A percentile compares a stretch with the other conserved stretches of the same genome.
Conservation (phyloP, 2,888 invertebrate genomes). For the Ferdinandea cuprea region DNA sequence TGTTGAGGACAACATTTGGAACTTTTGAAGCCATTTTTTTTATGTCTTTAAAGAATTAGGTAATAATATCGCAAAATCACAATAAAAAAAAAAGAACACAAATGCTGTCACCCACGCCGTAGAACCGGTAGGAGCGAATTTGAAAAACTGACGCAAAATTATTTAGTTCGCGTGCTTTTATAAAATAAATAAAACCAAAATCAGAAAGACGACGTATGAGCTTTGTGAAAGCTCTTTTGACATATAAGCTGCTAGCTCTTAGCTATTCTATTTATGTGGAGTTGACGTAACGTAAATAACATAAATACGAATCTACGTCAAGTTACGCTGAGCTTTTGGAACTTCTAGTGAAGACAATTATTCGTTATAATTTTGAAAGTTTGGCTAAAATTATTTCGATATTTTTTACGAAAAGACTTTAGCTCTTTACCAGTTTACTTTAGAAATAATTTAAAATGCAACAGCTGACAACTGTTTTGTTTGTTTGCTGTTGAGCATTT, state of each 20-base stretch:
- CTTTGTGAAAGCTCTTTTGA: constrained; percentile 17
- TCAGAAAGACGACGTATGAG: constrained; percentile 1
- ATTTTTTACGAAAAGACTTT: no score
- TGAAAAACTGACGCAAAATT: constrained; percentile 46
- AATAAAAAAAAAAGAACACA: background rate
- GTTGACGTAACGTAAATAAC: background rate
- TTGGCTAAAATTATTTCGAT: no score
- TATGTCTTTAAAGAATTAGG: constrained; percentile 32
- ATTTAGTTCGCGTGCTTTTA: constrained; percentile 26
- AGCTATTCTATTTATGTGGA: background rate
- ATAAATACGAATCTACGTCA: no score
- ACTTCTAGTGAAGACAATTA: no score
- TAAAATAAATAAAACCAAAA: constrained; percentile 29
- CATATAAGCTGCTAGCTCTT: background rate
- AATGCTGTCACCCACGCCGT: background rate
- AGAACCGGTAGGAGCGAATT: constrained; percentile 24
- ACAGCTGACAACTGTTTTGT: no score
- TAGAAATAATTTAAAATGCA: no score
- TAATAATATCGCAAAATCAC: constrained; percentile 17
- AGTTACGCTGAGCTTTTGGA: no score
- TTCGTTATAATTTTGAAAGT: no score
- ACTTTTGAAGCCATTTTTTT: constrained; percentile 77
- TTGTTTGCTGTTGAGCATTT: no score
- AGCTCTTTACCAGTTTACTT: no score
- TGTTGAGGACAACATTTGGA: constrained; percentile 86